These are phyloP conservation scores for Onchidella celtica DNA, from an alignment of 2,888 invertebrate genomes.

Conservation along the genomic window DNA sequence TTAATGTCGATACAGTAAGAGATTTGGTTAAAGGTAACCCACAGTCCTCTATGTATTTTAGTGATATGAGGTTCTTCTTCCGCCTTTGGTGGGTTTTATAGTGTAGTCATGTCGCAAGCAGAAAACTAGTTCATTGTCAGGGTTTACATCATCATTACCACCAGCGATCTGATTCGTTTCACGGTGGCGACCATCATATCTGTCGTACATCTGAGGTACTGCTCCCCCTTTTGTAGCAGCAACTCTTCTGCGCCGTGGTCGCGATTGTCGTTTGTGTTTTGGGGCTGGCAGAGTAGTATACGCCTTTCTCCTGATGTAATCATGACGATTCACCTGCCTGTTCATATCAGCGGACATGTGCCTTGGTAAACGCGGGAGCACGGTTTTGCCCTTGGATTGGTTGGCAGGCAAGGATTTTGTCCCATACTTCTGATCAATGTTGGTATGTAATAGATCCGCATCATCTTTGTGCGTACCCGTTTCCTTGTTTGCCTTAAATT, in stretches of 20 bases:
- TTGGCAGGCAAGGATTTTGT: not conserved
- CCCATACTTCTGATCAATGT: not conserved
- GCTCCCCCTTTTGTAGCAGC: not conserved
- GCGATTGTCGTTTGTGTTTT: not conserved
- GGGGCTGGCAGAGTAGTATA: not conserved
- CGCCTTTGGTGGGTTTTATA: not conserved
- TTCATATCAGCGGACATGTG: conserved; percentile 39
- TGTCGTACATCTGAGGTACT: conserved; percentile 10
- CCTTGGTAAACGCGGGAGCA: conserved; percentile 2
- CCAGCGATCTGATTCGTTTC: not conserved
- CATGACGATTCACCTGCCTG: not conserved
- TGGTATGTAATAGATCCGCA: not conserved
- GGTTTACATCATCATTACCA: not conserved
- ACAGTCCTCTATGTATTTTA: no score
- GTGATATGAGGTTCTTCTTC: not conserved
- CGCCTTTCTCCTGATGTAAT: not conserved
- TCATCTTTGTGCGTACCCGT: not conserved
- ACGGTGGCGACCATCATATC: not conserved
- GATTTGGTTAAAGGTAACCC: no score
- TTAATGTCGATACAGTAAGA: no score
- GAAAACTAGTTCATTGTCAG: conserved; percentile 25
- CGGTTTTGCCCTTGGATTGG: not conserved
- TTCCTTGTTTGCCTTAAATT: not conserved
- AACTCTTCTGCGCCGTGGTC: not conserved
- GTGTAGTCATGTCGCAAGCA: conserved; percentile 39